A percentile compares a stretch with the other conserved stretches of the same genome.
Evolutionary conservation across 1,140 invertebrate genomes (phyloP).

Genomic region (Drosophila parvula): DNA sequence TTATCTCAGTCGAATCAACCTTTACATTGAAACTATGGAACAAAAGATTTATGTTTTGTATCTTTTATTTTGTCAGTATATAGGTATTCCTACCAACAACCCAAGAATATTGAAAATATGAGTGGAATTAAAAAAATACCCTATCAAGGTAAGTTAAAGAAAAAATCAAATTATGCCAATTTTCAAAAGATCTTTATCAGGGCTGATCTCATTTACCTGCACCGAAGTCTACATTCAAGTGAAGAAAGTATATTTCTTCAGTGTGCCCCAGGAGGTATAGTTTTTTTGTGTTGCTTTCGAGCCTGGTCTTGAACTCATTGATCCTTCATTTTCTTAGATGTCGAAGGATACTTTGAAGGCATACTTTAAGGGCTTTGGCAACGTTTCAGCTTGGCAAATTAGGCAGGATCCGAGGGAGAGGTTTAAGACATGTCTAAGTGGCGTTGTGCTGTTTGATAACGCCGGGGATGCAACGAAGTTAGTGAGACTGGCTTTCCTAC

Average conservation of each 20-base stretch:
- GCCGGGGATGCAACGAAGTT: constrained; percentile 54
- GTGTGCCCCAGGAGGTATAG: constrained; percentile 35
- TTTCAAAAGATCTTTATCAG: constrained; percentile 14
- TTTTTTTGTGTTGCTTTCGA: background rate
- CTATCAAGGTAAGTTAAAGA: too few species aligned
- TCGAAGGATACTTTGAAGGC: background rate
- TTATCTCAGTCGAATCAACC: too few species aligned
- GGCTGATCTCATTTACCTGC: constrained; percentile 31
- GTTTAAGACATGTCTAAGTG: constrained; percentile 1
- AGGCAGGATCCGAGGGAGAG: background rate
- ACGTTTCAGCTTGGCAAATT: constrained; percentile 14
- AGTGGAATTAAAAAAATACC: too few species aligned
- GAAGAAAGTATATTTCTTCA: constrained; percentile 46
- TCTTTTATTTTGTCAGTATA: too few species aligned
- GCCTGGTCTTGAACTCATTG: background rate
- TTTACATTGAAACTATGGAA: too few species aligned
- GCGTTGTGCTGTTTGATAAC: constrained; percentile 39
- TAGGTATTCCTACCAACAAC: too few species aligned
- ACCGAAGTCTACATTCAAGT: constrained; percentile 63
- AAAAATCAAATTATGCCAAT: background rate
- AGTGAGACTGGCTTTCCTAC: constrained; percentile 1
- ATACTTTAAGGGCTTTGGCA: constrained; percentile 51
- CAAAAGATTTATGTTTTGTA: too few species aligned
- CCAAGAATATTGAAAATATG: too few species aligned
- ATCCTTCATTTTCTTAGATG: constrained; percentile 9